Base-by-base conservation (phyloP, 2,888 invertebrate species). In the Lasius platythorax region DNA sequence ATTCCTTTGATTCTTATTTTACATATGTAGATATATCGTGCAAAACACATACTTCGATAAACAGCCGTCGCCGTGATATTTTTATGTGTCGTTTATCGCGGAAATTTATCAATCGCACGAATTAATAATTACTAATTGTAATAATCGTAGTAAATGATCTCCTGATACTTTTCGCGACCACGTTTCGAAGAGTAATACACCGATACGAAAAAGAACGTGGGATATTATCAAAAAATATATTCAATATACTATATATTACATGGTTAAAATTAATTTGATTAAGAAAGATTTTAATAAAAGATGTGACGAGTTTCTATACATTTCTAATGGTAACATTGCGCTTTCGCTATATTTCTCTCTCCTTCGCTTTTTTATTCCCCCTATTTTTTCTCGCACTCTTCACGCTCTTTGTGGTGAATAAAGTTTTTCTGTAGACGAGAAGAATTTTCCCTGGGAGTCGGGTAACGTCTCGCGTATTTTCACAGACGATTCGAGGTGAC, bases 401-500 rank as follows among this genome's bases (percentile, higher is more conserved):
- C 15, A 64, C 64, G 53, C 66, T 68, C 70, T 83, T 73, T 83
- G 81, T 66, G 81, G 40, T 56, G 83, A 72, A 79, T 83, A 79
- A 88, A 89, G 64, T 89, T 88, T 88, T 86, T 89, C 85, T 67
- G 83, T 50, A 67, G 82, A 66, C 74, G 85, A 84, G 88, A 90
- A 90, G 87, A 84, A 83, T 88, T 88, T 70, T 79, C 78, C 30
- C 43, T 68, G 40, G 63, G 79, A 58, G 43, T 78, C 70, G 68
- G 50, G 61, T 78, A 83, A 83, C 68, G 78, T 83, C 83, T 83
- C 83, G 83, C 63, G 68, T 79, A 83, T 83, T 79, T 79, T 68
- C 79, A 70, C 46, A 64, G 79, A 58, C 78, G 68, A 53, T 70
- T 43, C 83, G 83, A 78, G 68, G 61, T 83, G 83, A 79, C 79